phyloP scores from a whole-genome alignment of 2,888 invertebrate genomes.

The Erebia ligea region DNA sequence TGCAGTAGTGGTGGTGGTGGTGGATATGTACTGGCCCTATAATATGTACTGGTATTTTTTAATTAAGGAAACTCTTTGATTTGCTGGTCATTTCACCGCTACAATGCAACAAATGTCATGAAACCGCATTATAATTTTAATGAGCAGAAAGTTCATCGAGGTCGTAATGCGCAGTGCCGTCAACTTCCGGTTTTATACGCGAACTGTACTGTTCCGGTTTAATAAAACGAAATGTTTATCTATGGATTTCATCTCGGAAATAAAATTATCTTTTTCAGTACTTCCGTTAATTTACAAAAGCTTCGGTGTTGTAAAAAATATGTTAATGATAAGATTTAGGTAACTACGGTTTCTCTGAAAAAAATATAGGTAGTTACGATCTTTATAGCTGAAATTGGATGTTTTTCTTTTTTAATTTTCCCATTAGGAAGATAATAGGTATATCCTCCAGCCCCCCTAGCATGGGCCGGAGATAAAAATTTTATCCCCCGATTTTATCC shows the following conservation, averaged over 20 bases:
- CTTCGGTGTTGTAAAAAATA: not conserved
- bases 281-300: constrained; percentile 1
- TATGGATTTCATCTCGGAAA: constrained; percentile 14
- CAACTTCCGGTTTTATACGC: constrained; percentile 16
- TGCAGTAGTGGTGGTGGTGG: no score
- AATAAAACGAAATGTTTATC: constrained; percentile 18
- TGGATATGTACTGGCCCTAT: no score
- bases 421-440: no score
- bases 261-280: not conserved
- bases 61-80: no score
- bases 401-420: not conserved
- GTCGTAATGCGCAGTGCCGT: not conserved
- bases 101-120: constrained; percentile 16
- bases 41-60: no score
- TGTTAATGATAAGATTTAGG: no score
- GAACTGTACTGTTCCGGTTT: constrained; percentile 6
- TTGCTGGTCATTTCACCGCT: no score
- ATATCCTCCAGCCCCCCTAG: no score
- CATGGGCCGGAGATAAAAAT: no score
- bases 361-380: no score
- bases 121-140: constrained; percentile 3
- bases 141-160: constrained; percentile 21
- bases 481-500: no score
- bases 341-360: no score
- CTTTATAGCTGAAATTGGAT: not conserved